Evolutionary conservation across 2,888 invertebrate species (phyloP), one percentile per base, ranked within the genome.

Genomic region (Erebia aethiops): DNA sequence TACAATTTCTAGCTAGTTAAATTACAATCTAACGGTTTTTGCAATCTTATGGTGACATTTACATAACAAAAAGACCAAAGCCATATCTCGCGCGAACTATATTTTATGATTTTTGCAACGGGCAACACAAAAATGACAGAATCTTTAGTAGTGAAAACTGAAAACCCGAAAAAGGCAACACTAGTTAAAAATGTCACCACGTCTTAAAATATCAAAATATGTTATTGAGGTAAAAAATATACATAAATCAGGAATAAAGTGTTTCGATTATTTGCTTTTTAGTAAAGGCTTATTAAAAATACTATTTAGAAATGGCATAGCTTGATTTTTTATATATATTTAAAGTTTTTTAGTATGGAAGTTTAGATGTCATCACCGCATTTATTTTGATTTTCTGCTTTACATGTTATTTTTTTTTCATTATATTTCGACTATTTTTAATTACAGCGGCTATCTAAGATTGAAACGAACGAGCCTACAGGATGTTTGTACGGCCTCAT

Each of bases 401-500:
- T 18, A 54, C 61, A 26, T 71, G 56, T 63, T 68, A 66, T 18
- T 69, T 64, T 54, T 58, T 60, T 35, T 7, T 35, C 0, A 35
- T 35, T 35, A 26, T 51, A 69, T 60, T 71, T 52, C n/a, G 10
- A 43, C 11, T 46, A 52, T 52, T 4, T 52, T 56, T 58, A 35
- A 26, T 26, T 82, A 72, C 86, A 97, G 97, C 95, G 96, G 81
- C 87, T 97, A 81, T 94, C 95, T 81, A 94, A 93, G 77, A 89
- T 95, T 77, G 94, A 95, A 82, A 93, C 95, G 74, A 91, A 94
- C 80, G 91, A 90, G 74, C 94, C 93, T 81, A 95, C 94, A 84
- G 97, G 97, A 78, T 95, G 96, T 85, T 90, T 97, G 35, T 97
- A 95, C 86, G 97, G 97, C 56, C 94, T 96, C 54, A 95, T 97